Conservation (phyloP, 2,888 invertebrate genomes). For the Synergus japonicus region DNA sequence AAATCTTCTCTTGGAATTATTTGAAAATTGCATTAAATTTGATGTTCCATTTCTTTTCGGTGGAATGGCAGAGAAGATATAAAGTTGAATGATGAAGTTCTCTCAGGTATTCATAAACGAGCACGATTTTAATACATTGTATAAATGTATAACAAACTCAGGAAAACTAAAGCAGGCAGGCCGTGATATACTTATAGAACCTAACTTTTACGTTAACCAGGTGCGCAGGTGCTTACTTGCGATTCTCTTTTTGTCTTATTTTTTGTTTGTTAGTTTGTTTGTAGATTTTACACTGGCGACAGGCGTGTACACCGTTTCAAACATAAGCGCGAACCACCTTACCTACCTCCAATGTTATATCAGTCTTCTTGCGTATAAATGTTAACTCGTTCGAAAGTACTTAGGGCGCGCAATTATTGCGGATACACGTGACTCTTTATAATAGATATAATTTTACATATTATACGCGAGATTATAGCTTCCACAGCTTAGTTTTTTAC, state of each 20-base stretch:
- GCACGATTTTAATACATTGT: slow-evolving; percentile 59
- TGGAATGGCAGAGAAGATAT: slow-evolving; percentile 46
- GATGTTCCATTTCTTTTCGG: neutral
- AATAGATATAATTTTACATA: slow-evolving; percentile 58
- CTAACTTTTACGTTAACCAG: slow-evolving; percentile 51
- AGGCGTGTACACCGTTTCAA: slow-evolving; percentile 54
- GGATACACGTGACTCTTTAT: slow-evolving; percentile 40
- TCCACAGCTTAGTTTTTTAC: slow-evolving; percentile 59
- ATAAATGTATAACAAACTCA: slow-evolving; percentile 73
- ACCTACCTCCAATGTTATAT: slow-evolving; percentile 74
- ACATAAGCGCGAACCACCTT: slow-evolving; percentile 67
- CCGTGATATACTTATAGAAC: slow-evolving; percentile 73
- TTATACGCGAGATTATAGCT: slow-evolving; percentile 64
- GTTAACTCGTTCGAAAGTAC: slow-evolving; percentile 40
- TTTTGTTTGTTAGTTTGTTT: slow-evolving; percentile 69
- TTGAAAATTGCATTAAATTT: slow-evolving; percentile 6
- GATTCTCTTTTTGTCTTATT: slow-evolving; percentile 60
- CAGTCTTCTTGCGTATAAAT: slow-evolving; percentile 68
- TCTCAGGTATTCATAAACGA: slow-evolving; percentile 68
- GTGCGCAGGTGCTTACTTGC: slow-evolving; percentile 45
- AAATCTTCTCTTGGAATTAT: neutral
- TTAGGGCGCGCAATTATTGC: slow-evolving; percentile 4
- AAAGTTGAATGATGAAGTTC: slow-evolving; percentile 48
- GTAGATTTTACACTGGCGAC: slow-evolving; percentile 66
- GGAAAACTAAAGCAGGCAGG: slow-evolving; percentile 77